A percentile compares a stretch with the other conserved stretches of the same genome.
These are phyloP conservation scores for Apodemia zela DNA, from an alignment of 2,888 invertebrate genomes.

Conservation along the genomic window DNA sequence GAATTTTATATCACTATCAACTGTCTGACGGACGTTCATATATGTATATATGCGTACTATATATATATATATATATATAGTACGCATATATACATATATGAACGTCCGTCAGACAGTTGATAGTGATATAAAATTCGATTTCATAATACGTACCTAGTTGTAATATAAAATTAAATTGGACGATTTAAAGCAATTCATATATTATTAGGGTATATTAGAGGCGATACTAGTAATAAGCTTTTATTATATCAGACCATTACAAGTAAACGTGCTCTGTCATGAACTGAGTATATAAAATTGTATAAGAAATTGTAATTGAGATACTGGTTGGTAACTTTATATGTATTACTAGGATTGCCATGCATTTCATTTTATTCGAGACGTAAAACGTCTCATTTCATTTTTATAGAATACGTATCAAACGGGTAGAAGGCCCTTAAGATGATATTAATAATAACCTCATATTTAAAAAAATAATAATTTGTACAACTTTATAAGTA, in stretches of 20 bases:
- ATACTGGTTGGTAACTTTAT: constrained; percentile 1
- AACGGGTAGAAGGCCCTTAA: no score
- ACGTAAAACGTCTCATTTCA: no score
- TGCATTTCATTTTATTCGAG: neutral
- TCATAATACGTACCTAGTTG: constrained; percentile 6
- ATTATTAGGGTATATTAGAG: constrained; percentile 57
- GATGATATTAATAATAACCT: no score
- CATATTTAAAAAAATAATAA: no score
- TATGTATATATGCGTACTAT: no score
- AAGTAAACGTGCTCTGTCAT: constrained; percentile 63
- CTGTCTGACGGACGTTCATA: no score
- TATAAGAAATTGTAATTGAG: constrained; percentile 22
- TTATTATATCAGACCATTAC: constrained; percentile 70
- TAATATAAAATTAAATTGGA: constrained; percentile 51
- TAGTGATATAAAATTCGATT: neutral
- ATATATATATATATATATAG: no score
- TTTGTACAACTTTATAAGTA: no score
- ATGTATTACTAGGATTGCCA: constrained; percentile 3
- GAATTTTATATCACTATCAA: neutral
- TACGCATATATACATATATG: no score
- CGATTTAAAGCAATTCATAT: constrained; percentile 56
- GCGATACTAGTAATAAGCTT: constrained; percentile 65
- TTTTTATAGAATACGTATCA: no score
- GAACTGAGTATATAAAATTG: constrained; percentile 52
- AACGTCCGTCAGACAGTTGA: no score